phyloP scores from a whole-genome alignment of 2,888 invertebrate species.

The Stenotaenia linearis region DNA sequence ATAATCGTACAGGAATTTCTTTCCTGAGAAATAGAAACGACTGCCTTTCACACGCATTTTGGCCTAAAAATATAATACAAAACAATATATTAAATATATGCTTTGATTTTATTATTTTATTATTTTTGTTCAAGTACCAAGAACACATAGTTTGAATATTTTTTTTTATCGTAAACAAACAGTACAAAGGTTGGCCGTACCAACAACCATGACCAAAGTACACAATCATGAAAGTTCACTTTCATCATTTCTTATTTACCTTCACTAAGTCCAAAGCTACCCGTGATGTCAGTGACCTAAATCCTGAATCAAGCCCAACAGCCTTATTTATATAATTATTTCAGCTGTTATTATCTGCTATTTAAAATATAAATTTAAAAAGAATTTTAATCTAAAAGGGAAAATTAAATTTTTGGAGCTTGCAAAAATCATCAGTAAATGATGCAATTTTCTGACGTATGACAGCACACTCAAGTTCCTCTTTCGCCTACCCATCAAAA shows the following conservation, averaged over 20 bases:
- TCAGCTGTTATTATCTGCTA: no score
- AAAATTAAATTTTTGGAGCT: no score
- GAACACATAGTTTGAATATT: no score
- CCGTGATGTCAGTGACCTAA: not conserved
- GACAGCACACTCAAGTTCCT: not conserved
- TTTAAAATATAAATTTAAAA: no score
- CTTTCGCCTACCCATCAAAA: not conserved
- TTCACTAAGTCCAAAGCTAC: not conserved
- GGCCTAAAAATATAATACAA: conserved; percentile 59
- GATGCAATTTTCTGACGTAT: not conserved
- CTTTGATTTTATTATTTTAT: no score
- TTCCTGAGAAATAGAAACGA: conserved; percentile 91
- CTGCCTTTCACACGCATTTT: conserved; percentile 82
- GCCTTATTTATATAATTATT: not conserved
- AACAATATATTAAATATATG: not conserved
- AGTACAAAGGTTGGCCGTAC: not conserved
- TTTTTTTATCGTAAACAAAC: not conserved
- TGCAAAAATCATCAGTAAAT: not conserved
- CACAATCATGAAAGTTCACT: not conserved
- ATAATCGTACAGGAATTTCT: conserved; percentile 93
- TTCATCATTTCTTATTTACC: not conserved
- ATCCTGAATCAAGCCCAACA: not conserved
- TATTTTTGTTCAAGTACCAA: no score
- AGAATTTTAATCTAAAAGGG: no score
- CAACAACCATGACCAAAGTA: not conserved